phyloP scores from a whole-genome alignment of 2,797 vertebrate species.

The Pangasius krempfi region DNA sequence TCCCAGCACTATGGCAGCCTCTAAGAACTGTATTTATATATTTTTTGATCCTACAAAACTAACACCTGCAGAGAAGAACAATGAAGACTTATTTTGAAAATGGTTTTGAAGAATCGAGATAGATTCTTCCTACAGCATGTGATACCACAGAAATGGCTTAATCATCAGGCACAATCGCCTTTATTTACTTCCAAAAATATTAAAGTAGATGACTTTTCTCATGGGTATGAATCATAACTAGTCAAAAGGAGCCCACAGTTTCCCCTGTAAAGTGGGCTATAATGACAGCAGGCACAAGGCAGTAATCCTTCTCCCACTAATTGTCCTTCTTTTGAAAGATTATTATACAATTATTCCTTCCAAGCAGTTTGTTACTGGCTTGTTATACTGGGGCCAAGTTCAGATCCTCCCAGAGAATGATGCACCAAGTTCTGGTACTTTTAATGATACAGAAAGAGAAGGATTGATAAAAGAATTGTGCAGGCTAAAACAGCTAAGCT shows the following conservation, averaged over 20 bases:
- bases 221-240: conserved; percentile 2
- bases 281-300: background rate
- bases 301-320: background rate
- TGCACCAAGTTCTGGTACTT: background rate
- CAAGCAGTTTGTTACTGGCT: background rate
- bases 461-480: background rate
- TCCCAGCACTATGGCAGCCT: background rate
- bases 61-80: background rate
- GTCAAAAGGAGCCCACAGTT: background rate
- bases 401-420: background rate
- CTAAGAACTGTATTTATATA: background rate
- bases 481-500: background rate
- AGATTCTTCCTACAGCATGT: background rate
- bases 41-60: background rate
- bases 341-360: background rate
- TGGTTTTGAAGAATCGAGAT: background rate
- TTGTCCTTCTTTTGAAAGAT: background rate
- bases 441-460: background rate
- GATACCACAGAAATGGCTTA: background rate
- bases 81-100: background rate
- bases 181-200: background rate
- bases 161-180: background rate
- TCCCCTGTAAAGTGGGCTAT: background rate
- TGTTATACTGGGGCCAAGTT: background rate
- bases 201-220: background rate